Evolutionary conservation across 2,888 invertebrate genomes (phyloP).

Genomic region (Epirrhoe alternata): DNA sequence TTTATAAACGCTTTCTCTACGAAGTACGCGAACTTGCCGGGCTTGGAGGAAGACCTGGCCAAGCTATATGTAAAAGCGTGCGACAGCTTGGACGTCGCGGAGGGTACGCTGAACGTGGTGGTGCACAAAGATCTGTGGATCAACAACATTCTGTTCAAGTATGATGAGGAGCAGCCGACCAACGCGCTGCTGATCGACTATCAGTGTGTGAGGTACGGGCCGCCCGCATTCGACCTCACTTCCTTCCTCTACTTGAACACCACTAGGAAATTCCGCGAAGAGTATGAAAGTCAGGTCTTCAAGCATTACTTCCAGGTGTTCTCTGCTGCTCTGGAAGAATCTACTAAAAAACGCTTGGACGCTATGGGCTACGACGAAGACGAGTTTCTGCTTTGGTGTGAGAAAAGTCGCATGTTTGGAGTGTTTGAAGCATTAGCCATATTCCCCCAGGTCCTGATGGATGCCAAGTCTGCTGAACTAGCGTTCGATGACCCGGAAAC

Average conservation of each 20-base stretch:
- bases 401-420: slow-evolving; percentile 55
- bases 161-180: slow-evolving; percentile 54
- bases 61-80: slow-evolving; percentile 59
- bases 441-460: slow-evolving; percentile 55
- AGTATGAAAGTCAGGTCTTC: slow-evolving; percentile 55
- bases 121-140: slow-evolving; percentile 74
- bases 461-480: slow-evolving; percentile 49
- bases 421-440: slow-evolving; percentile 48
- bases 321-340: slow-evolving; percentile 48
- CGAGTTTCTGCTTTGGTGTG: slow-evolving; percentile 53
- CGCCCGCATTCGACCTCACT: slow-evolving; percentile 72
- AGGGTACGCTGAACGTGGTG: slow-evolving; percentile 64
- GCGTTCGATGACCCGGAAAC: slow-evolving; percentile 58
- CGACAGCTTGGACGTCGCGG: slow-evolving; percentile 53
- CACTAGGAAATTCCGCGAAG: slow-evolving; percentile 56
- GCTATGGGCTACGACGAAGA: slow-evolving; percentile 53
- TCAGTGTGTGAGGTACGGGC: slow-evolving; percentile 69
- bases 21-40: slow-evolving; percentile 48
- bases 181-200: slow-evolving; percentile 69
- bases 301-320: slow-evolving; percentile 62
- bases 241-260: slow-evolving; percentile 64
- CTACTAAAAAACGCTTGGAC: slow-evolving; percentile 52
- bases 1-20: slow-evolving; percentile 60
- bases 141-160: slow-evolving; percentile 73
- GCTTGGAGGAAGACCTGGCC: slow-evolving; percentile 54